phyloP scores from a whole-genome alignment of 2,797 vertebrate genomes.

The Cephalopachus bancanus region DNA sequence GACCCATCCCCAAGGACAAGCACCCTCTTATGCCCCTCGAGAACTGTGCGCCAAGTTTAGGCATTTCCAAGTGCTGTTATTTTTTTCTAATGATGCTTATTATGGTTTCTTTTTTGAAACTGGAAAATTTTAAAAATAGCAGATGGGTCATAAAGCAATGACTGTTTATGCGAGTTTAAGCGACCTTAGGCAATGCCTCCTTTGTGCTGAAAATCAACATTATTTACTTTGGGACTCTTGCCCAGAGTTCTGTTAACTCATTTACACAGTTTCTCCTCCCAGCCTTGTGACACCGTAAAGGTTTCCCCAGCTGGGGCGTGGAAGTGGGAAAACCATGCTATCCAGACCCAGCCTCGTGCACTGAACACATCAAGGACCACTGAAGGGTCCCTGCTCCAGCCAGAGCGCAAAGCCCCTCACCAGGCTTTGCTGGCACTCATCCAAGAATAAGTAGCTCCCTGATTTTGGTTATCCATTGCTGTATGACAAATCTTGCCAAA shows the following conservation, averaged over 20 bases:
- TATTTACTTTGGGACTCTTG: conserved; percentile 71
- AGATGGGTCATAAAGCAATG: conserved; percentile 59
- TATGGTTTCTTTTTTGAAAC: conserved; percentile 65
- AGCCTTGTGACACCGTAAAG: conserved; percentile 20
- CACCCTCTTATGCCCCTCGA: not conserved
- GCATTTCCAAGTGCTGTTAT: conserved; percentile 12
- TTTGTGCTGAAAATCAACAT: conserved; percentile 71
- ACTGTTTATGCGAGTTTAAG: conserved; percentile 64
- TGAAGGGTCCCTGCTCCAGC: not conserved
- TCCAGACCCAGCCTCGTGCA: not conserved
- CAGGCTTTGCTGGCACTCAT: not conserved
- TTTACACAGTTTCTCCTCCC: conserved; percentile 56
- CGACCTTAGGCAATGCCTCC: conserved; percentile 59
- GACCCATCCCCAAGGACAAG: conserved; percentile 8
- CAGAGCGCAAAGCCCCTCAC: not conserved
- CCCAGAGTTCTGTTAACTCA: conserved; percentile 68
- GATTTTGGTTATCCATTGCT: not conserved
- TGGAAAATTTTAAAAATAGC: conserved; percentile 55
- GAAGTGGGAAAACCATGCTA: not conserved
- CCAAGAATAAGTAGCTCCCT: not conserved
- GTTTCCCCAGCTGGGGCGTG: not conserved
- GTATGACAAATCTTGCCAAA: not conserved
- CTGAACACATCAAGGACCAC: not conserved
- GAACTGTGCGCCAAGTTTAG: not conserved
- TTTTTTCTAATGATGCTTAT: conserved; percentile 27